phyloP scores from a whole-genome alignment of 2,113 vertebrate species.

The Alectura lathami region DNA sequence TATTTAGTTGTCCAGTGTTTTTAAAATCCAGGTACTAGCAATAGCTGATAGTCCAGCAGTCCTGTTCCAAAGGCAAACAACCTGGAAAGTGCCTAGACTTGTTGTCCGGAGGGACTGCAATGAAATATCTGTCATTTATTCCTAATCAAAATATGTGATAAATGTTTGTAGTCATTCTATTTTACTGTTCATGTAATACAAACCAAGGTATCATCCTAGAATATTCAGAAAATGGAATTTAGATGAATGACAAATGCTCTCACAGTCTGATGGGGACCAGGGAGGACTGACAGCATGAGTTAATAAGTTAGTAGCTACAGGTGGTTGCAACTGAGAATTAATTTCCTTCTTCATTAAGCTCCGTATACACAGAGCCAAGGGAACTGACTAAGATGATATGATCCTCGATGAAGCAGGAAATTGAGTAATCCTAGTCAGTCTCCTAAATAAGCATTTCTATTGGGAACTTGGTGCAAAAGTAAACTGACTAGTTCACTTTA shows the following conservation, averaged over 20 bases:
- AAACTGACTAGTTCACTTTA: neutral
- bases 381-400: neutral
- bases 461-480: neutral
- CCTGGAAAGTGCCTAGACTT: neutral
- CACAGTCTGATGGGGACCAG: neutral
- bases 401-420: slow-evolving; percentile 56
- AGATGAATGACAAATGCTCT: neutral
- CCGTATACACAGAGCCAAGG: slow-evolving; percentile 5
- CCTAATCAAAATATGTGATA: neutral
- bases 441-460: slow-evolving; percentile 5
- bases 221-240: neutral
- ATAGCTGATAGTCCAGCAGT: neutral
- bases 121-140: neutral
- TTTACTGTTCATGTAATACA: neutral
- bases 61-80: neutral
- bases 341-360: slow-evolving; percentile 62
- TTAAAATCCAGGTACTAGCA: neutral
- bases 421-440: slow-evolving; percentile 20
- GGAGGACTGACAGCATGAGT: neutral
- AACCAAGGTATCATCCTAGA: neutral
- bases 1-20: neutral
- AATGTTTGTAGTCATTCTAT: neutral
- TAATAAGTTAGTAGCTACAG: slow-evolving; percentile 32
- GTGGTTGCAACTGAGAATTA: slow-evolving; percentile 37
- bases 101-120: neutral